A percentile compares a stretch with the other conserved stretches of the same genome.
Evolutionary conservation across 2,113 vertebrate genomes (phyloP).

Genomic region (Leucoraja erinaceus): DNA sequence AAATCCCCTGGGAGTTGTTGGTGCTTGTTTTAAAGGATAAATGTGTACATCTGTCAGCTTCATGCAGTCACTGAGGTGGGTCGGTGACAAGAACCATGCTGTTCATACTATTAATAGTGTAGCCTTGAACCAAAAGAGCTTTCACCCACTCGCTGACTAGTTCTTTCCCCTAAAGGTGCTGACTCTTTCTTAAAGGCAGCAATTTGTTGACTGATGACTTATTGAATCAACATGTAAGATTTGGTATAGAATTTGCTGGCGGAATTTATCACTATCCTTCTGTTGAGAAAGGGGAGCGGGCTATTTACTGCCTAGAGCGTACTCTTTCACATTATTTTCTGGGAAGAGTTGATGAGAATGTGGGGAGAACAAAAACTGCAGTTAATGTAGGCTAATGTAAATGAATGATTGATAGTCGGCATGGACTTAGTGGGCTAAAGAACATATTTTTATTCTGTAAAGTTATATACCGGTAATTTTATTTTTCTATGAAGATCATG

Average conservation of each 20-base stretch:
- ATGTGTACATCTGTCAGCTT: slow-evolving; percentile 4
- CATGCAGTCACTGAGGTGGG: background rate
- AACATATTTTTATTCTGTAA: too few relatives aligned
- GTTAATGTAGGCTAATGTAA: too few relatives aligned
- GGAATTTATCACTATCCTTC: background rate
- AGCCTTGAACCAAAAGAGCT: background rate
- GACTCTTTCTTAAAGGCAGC: background rate
- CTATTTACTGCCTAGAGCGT: too few relatives aligned
- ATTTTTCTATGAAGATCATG: too few relatives aligned
- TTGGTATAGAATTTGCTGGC: background rate
- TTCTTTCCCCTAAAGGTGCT: background rate
- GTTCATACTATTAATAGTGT: background rate
- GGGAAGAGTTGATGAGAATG: too few relatives aligned
- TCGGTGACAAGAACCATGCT: background rate
- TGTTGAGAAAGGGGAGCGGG: too few relatives aligned
- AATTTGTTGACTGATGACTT: background rate
- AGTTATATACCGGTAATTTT: too few relatives aligned
- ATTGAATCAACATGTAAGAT: background rate
- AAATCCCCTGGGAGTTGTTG: background rate
- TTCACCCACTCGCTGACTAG: background rate
- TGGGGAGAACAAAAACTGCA: too few relatives aligned
- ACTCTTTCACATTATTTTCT: too few relatives aligned
- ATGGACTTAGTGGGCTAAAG: too few relatives aligned
- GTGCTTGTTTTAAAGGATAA: slow-evolving; percentile 18
- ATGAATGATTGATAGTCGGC: too few relatives aligned